A percentile compares a stretch with the other conserved stretches of the same genome.
Evolutionary conservation across 2,113 vertebrate species (phyloP).

Genomic region (Poecilia latipinna): DNA sequence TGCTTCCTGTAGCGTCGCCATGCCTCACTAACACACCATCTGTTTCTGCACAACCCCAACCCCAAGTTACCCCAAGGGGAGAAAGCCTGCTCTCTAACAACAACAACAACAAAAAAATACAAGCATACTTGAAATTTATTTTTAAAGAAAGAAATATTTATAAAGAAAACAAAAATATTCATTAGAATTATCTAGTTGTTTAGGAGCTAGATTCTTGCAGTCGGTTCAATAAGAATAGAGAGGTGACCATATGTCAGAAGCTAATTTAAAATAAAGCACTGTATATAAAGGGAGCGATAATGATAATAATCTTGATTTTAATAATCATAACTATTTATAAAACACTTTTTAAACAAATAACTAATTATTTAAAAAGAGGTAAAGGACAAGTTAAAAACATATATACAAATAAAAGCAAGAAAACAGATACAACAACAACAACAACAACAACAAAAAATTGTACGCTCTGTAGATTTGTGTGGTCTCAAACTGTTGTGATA

Average conservation of each 20-base stretch:
- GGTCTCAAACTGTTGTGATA: neutral
- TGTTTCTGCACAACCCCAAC: conserved; percentile 43
- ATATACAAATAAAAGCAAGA: too few relatives aligned
- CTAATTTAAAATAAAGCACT: neutral
- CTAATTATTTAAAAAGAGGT: too few relatives aligned
- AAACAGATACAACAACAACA: too few relatives aligned
- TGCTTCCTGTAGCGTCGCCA: conserved; percentile 41
- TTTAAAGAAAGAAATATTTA: neutral
- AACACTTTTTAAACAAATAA: too few relatives aligned
- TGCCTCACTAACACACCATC: conserved; percentile 41
- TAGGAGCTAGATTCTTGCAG: neutral
- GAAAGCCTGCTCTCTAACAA: neutral
- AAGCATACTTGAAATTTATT: neutral
- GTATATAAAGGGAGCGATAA: neutral
- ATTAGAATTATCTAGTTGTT: too few relatives aligned
- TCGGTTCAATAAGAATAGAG: neutral
- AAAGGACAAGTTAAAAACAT: too few relatives aligned
- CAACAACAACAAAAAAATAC: neutral
- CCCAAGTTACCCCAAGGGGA: conserved; percentile 21
- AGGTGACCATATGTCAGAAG: neutral
- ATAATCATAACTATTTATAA: too few relatives aligned
- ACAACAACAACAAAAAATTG: too few relatives aligned
- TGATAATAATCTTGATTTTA: neutral
- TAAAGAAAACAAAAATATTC: neutral
- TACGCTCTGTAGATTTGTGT: neutral